These are phyloP conservation scores for Drosophila dunni DNA, from an alignment of 1,140 invertebrate species.

Conservation along the genomic window DNA sequence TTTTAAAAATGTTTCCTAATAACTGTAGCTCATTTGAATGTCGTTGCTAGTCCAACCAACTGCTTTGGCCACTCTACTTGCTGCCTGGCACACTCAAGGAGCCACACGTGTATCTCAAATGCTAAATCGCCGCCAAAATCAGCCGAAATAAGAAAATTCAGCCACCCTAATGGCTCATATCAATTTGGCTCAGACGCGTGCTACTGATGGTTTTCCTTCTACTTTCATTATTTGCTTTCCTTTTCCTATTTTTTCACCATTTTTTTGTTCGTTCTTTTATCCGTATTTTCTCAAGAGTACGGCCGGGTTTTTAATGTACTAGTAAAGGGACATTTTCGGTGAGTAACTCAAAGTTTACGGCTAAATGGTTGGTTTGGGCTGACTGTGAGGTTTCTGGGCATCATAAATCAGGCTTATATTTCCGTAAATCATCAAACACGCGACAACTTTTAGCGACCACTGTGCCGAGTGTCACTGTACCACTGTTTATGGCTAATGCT, in stretches of 20 bases:
- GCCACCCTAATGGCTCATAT: conserved; percentile 82
- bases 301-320: conserved; percentile 61
- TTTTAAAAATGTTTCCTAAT: background rate
- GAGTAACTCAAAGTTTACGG: background rate
- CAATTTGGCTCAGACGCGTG: conserved; percentile 78
- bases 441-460: conserved; percentile 60
- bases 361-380: conserved; percentile 49
- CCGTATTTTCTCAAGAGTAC: conserved; percentile 35
- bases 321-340: conserved; percentile 29
- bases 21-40: background rate
- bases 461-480: conserved; percentile 13
- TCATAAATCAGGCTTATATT: conserved; percentile 84
- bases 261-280: conserved; percentile 51
- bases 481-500: conserved; percentile 52
- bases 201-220: conserved; percentile 48
- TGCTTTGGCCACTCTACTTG: conserved; percentile 7
- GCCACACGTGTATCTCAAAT: conserved; percentile 37
- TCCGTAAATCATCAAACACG: conserved; percentile 79
- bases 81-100: conserved; percentile 14
- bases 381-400: conserved; percentile 56
- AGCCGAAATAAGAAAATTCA: conserved; percentile 44
- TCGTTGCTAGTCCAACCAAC: conserved; percentile 9
- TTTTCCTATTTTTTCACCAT: conserved; percentile 14
- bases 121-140: conserved; percentile 39
- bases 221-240: conserved; percentile 17